Evolutionary conservation across 2,888 invertebrate genomes (phyloP), one percentile per base, ranked within the genome.

Genomic region (Spilosoma lubricipeda): DNA sequence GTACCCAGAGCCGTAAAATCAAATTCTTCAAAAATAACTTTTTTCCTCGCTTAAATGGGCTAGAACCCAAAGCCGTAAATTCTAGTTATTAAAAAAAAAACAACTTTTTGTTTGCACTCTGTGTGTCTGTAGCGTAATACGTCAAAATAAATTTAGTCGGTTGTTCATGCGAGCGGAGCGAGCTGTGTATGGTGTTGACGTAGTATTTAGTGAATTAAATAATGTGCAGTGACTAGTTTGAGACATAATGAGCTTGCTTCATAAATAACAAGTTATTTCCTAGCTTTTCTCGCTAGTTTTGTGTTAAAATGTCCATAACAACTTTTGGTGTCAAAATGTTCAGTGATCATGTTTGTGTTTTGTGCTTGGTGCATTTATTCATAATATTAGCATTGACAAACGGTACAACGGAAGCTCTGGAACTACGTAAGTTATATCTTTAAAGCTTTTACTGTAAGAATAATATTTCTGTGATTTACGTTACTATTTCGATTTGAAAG

Each of bases 331-430:
- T 85, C 86, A 94, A 89, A 92, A 94, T 94, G 94, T 91, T 89
- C 77, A 82, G 88, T 89, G 89, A 90, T 87, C 85, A 88, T 90
- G 88, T 87, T 86, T 89, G 88, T 92, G 92, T 90, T 88, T 87
- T 86, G 89, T 92, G 91, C 86, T 89, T 90, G 85, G 89, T 93
- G 86, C 84, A 85, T 91, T 91, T 91, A 87, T 87, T 93, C 86
- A 87, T 93, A 91, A 87, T 93, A 88, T 87, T 93, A 88, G 88
- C 89, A 80, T 87, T 92, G 89, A 93, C 93, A 93, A 93, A 93
- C 93, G 91, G 91, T 86, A 88, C 87, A 79, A 91, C 89, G 76
- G 89, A 88, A 87, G 92, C 94, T 80, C 91, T 90, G 85, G 87
- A 90, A 87, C 82, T 91, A 82, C 91, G 95, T 95, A 91, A 94